A percentile compares a stretch with the other conserved stretches of the same genome.
Conservation (phyloP, 2,888 invertebrate genomes). For the Hemicrepidius hirtus region DNA sequence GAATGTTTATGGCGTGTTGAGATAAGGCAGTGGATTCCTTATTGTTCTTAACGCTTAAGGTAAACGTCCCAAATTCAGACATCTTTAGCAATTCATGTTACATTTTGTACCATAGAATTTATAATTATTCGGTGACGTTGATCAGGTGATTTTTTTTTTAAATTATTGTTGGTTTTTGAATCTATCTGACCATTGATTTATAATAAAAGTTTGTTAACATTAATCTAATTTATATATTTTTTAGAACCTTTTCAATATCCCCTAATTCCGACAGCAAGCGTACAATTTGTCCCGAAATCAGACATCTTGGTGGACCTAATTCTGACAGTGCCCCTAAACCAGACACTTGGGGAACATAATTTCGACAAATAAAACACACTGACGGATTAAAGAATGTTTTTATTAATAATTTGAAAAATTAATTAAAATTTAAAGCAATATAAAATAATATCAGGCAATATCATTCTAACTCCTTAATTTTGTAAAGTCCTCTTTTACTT, state of each 20-base stretch:
- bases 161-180: conserved; percentile 7
- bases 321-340: neutral
- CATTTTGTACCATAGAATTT: no score
- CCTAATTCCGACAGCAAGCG: neutral
- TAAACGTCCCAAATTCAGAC: conserved; percentile 1
- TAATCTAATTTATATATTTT: conserved; percentile 7
- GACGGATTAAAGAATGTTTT: neutral
- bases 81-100: no score
- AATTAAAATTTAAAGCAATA: no score
- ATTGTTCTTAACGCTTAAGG: no score
- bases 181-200: neutral
- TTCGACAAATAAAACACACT: neutral
- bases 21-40: no score
- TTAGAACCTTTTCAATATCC: neutral
- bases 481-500: conserved; percentile 11
- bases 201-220: neutral
- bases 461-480: neutral
- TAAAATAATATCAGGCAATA: neutral
- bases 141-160: no score
- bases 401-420: neutral
- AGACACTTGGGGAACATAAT: conserved; percentile 8
- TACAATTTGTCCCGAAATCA: conserved; percentile 2
- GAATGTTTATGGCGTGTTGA: no score
- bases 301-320: neutral
- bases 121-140: no score